A percentile compares a stretch with the other conserved stretches of the same genome.
These are phyloP conservation scores for Poecilia velifera DNA, from an alignment of 2,797 vertebrate species.

Conservation along the genomic window DNA sequence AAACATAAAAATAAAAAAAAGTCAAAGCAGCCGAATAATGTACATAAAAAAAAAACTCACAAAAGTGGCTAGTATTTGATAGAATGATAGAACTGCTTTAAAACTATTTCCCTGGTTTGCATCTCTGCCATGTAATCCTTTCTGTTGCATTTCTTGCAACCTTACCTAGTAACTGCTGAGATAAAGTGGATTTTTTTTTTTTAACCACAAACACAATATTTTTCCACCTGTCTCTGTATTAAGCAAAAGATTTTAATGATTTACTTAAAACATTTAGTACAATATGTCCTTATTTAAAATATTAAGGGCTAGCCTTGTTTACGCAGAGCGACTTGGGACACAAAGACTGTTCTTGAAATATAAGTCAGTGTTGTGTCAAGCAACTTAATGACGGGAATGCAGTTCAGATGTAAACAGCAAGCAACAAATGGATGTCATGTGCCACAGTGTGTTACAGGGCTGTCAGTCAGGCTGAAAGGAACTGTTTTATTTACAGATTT, in stretches of 20 bases:
- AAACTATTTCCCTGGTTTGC: background rate
- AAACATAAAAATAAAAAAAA: background rate
- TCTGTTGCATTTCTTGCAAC: background rate
- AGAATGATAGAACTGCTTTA: background rate
- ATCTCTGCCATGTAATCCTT: background rate
- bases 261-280: background rate
- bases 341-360: slow-evolving; percentile 31
- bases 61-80: background rate
- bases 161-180: no score
- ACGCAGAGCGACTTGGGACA: slow-evolving; percentile 8
- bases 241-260: slow-evolving; percentile 10
- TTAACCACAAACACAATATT: slow-evolving; percentile 28
- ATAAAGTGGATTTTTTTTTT: slow-evolving; percentile 22
- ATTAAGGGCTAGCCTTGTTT: slow-evolving; percentile 6
- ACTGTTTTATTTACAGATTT: slow-evolving; percentile 34
- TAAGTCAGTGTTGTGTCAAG: slow-evolving; percentile 34
- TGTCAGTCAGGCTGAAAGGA: slow-evolving; percentile 48
- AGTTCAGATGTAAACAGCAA: slow-evolving; percentile 48
- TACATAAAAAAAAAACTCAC: background rate
- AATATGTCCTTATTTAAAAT: background rate
- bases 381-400: slow-evolving; percentile 34
- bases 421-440: slow-evolving; percentile 41
- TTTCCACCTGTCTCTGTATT: slow-evolving; percentile 9
- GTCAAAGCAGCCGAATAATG: background rate
- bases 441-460: slow-evolving; percentile 35